These are phyloP conservation scores for Clarias platycephalus DNA, from an alignment of 2,797 vertebrate genomes.

Conservation along the genomic window DNA sequence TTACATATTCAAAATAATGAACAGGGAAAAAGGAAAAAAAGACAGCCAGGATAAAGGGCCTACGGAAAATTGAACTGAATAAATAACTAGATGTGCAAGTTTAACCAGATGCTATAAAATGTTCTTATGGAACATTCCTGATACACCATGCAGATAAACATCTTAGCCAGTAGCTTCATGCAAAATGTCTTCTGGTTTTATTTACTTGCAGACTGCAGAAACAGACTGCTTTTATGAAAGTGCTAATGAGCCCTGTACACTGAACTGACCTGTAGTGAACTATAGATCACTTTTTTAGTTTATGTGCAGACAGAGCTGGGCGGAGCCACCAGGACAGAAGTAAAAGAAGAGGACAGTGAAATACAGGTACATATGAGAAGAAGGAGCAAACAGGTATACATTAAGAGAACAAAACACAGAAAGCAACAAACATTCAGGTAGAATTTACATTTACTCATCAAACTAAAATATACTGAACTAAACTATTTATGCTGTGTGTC, in stretches of 20 bases:
- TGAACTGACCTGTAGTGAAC: neutral
- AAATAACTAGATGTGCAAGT: too few relatives aligned
- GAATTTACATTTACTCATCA: too few relatives aligned
- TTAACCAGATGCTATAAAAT: too few relatives aligned
- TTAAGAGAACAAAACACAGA: too few relatives aligned
- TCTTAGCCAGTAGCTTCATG: too few relatives aligned
- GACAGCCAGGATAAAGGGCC: too few relatives aligned
- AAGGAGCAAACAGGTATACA: neutral
- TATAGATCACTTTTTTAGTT: neutral
- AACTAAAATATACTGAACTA: too few relatives aligned
- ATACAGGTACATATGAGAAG: neutral
- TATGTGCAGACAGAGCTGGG: neutral
- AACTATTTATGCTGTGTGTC: too few relatives aligned
- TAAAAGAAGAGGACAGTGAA: neutral
- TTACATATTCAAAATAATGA: neutral
- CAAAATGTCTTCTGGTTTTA: neutral
- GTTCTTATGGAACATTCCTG: too few relatives aligned
- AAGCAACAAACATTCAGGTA: too few relatives aligned
- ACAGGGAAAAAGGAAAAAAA: neutral
- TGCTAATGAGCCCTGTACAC: neutral
- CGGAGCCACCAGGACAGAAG: neutral
- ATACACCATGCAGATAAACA: too few relatives aligned
- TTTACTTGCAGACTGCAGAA: accelerated
- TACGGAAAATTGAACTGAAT: too few relatives aligned
- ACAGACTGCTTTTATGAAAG: neutral